Evolutionary conservation across 2,113 vertebrate species (phyloP).

Genomic region (Ranitomeya imitator): DNA sequence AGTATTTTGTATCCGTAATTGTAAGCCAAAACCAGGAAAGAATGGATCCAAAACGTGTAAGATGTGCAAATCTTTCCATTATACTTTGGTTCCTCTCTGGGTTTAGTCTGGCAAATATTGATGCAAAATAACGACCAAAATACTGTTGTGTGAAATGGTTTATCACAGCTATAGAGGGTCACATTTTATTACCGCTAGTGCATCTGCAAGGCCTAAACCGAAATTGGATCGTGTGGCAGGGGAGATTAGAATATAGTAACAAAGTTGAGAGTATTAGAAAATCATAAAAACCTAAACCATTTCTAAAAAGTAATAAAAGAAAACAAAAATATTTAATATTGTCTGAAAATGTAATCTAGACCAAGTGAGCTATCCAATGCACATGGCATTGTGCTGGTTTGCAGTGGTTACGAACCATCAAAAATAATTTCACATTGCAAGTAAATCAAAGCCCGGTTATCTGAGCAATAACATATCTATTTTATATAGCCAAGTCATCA

Average conservation of each 20-base stretch:
- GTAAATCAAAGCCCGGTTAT: neutral
- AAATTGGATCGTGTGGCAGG: too few species aligned
- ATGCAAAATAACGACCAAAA: too few species aligned
- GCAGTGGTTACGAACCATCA: neutral
- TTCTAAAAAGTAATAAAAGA: neutral
- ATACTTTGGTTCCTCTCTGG: too few species aligned
- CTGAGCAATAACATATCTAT: neutral
- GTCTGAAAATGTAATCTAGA: neutral
- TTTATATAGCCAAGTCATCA: constrained; percentile 5
- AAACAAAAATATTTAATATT: neutral
- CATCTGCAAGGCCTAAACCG: neutral
- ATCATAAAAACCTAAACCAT: neutral
- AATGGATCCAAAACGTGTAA: too few species aligned
- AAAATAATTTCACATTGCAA: constrained; percentile 5
- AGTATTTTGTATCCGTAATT: too few species aligned
- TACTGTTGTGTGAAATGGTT: too few species aligned
- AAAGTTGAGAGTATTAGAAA: neutral
- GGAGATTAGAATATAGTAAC: neutral
- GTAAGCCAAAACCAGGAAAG: too few species aligned
- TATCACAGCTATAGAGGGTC: too few species aligned
- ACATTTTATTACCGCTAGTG: too few species aligned
- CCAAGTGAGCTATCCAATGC: neutral
- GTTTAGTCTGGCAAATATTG: too few species aligned
- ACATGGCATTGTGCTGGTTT: neutral
- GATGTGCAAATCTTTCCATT: too few species aligned